Base-by-base conservation (phyloP, 2,888 invertebrate species). In the Gymnoscelis rufifasciata region DNA sequence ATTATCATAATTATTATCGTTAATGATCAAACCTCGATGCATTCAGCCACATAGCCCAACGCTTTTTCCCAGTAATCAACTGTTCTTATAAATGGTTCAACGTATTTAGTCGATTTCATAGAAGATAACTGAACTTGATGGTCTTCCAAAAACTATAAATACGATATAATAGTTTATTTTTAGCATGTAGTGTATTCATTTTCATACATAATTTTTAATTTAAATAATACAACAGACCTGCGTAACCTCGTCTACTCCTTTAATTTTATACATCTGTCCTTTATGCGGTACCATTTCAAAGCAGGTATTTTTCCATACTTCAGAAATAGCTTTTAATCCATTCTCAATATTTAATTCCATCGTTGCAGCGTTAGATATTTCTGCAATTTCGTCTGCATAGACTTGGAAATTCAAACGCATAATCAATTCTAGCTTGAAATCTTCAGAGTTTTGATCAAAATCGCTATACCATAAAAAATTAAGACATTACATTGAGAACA, bases 41-140 rank as follows among this genome's bases (percentile, higher is more conserved):
- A 93, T 77, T 97, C 97, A 49, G 93, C 91, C 6, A 97, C 92
- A 51, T 93, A 93, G 1, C 95, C 94, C 46, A 97, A 81, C 0
- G 93, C 91, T 61, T 94, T 92, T 76, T 97, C 97, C 96, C 96
- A 96, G 68, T 92, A 92, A 67, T 96, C 95, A 0, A 96, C 95
- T 69, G 94, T 92, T 66, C 91, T 90, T 30, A 93, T 91, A 71
- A 97, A 97, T 0, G 96, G 95, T 68, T 95, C 95, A 0, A 96
- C 95, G 78, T 93, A 95, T 66, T 93, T 91, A 0, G 96, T 96
- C 0, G 95, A 93, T 74, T 97, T 97, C 94, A 97, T 96, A 0
- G 94, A 91, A 0, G 95, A 93, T 36, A 97, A 83, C 62, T 93
- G 93, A 14, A 95, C 92, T 83, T 95, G 93, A 71, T 97, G 94